Conservation (phyloP, 2,888 invertebrate species). For the Diabrotica balteata region DNA sequence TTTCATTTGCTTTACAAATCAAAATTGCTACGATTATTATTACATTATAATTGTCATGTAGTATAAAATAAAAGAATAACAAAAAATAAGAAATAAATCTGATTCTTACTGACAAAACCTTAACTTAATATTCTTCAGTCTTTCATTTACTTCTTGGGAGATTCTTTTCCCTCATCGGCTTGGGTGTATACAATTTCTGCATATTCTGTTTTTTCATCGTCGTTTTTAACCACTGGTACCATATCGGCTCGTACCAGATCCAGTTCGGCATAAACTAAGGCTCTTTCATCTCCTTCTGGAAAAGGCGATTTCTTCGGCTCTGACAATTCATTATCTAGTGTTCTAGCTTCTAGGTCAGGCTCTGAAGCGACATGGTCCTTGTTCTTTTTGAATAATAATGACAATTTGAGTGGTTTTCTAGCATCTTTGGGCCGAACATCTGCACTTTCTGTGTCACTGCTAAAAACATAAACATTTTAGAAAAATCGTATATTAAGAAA, state of each 20-base stretch:
- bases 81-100: too few relatives aligned
- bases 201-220: conserved; percentile 73
- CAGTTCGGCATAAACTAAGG: conserved; percentile 77
- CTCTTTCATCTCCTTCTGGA: conserved; percentile 45
- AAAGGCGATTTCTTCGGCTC: conserved; percentile 23
- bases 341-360: conserved; percentile 39
- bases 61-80: too few relatives aligned
- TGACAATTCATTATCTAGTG: conserved; percentile 13
- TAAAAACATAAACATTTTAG: conserved; percentile 45
- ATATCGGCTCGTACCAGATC: conserved; percentile 65
- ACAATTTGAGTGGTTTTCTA: conserved; percentile 47
- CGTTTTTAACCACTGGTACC: conserved; percentile 59
- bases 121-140: too few relatives aligned
- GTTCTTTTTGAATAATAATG: conserved; percentile 51
- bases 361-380: conserved; percentile 48
- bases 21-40: too few relatives aligned
- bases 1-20: too few relatives aligned
- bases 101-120: too few relatives aligned
- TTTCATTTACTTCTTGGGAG: conserved; percentile 24
- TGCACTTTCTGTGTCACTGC: conserved; percentile 75
- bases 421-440: conserved; percentile 58
- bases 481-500: too few relatives aligned
- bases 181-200: conserved; percentile 81
- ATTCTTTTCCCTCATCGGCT: conserved; percentile 30
- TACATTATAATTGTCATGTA: too few relatives aligned